Evolutionary conservation across 1,140 invertebrate genomes (phyloP), one percentile per base, ranked within the genome.

Genomic region (Lanistes nyassanus): DNA sequence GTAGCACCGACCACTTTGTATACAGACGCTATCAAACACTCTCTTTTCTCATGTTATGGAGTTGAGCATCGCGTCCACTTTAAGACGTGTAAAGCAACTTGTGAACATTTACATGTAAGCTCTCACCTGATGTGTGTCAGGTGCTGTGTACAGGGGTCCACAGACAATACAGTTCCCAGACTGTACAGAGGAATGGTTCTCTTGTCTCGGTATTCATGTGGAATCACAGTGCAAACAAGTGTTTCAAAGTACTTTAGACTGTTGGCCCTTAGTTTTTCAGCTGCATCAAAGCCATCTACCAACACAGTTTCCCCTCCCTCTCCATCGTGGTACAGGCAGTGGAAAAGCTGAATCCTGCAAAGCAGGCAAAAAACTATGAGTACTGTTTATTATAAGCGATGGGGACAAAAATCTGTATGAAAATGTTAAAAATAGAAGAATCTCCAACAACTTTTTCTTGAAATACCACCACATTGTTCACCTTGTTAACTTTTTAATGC

Each of bases 211-310:
- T 93, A 95, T 79, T 94, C 91, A 3, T 92, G 92, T 58, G 92
- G 91, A 36, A 94, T 85, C 5, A 89, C 83, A 36, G 90, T 91
- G 4, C 82, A 89, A 0, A 88, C 90, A 6, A 95, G 88, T 29
- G 91, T 83, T 7, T 92, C 81, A 79, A 92, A 94, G 42, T 42
- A 53, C 0, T 58, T 29, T 29, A 91, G 91, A 84, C 89, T 80
- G 3, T 89, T 83, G 31, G 88, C 77, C 56, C 88, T 90, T 29
- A 95, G 84, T 70, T 90, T 85, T n/a, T 89, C 82, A 0, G 93
- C 93, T 26, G 91, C 92, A 75, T 92, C 88, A 82, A 94, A 92
- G 0, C 93, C 94, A 82, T 95, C 94, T 0, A 93, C 92, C 19
- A 94, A 87, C 37, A 94, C 85, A 3, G 92, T 94, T 72, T 94